These are phyloP conservation scores for Synanthedon tipuliformis DNA, from an alignment of 2,888 invertebrate species.

Conservation along the genomic window DNA sequence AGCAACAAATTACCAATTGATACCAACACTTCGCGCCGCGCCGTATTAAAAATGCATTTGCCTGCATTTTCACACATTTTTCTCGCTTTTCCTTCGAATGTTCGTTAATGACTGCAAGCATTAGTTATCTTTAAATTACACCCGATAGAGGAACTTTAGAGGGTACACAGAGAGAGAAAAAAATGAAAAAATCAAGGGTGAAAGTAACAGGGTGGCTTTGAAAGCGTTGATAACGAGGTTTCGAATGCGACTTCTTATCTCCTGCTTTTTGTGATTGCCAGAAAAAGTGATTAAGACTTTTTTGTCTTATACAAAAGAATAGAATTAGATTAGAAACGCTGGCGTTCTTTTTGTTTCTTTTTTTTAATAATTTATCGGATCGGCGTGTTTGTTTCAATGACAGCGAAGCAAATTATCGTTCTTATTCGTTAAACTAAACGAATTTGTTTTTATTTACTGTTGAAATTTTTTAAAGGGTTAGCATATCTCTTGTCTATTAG, in stretches of 20 bases:
- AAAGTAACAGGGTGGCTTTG: constrained; percentile 34
- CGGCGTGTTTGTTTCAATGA: constrained; percentile 12
- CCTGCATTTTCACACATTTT: constrained; percentile 31
- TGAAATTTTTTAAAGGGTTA: too few species aligned
- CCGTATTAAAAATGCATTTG: constrained; percentile 56
- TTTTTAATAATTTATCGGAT: constrained; percentile 44
- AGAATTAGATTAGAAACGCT: constrained; percentile 42
- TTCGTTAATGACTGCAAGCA: constrained; percentile 55
- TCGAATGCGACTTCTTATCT: constrained; percentile 56
- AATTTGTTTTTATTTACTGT: too few species aligned
- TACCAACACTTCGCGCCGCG: neutral
- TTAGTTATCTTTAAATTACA: constrained; percentile 65
- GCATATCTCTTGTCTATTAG: too few species aligned
- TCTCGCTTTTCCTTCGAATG: constrained; percentile 23
- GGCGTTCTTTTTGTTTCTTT: constrained; percentile 45
- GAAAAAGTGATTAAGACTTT: constrained; percentile 62
- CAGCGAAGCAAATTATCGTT: constrained; percentile 2
- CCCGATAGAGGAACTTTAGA: constrained; percentile 46
- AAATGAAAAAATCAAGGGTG: constrained; percentile 43
- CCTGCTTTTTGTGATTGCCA: constrained; percentile 46
- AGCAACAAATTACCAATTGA: too few species aligned
- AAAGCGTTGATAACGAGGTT: constrained; percentile 55
- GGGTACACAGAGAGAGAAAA: constrained; percentile 28
- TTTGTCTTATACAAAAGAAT: constrained; percentile 44
- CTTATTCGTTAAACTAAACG: neutral